phyloP scores from a whole-genome alignment of 2,113 vertebrate genomes.

The Equus przewalskii region DNA sequence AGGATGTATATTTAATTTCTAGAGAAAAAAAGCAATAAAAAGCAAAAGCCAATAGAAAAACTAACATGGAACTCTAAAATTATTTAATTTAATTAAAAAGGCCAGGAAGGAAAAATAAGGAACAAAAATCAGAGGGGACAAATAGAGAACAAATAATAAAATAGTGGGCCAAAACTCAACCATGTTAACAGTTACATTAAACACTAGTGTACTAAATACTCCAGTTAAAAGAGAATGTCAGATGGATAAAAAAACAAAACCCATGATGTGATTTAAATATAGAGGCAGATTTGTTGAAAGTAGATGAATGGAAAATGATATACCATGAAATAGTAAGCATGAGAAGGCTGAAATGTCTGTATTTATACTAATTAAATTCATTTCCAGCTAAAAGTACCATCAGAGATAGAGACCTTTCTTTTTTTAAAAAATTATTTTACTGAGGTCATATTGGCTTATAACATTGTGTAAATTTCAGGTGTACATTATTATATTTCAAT shows the following conservation, averaged over 20 bases:
- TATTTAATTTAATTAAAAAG: neutral
- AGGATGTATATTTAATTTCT: neutral
- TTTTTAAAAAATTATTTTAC: too few species aligned
- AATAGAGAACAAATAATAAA: conserved; percentile 11
- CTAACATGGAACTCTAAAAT: neutral
- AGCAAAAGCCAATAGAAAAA: neutral
- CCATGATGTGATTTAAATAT: neutral
- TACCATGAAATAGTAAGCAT: neutral
- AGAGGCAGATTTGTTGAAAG: neutral
- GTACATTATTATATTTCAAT: too few species aligned
- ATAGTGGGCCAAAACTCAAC: neutral
- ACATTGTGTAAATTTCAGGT: too few species aligned
- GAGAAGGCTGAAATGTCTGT: neutral
- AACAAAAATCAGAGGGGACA: neutral
- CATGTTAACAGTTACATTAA: neutral
- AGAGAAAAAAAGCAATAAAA: neutral
- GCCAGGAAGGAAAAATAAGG: neutral
- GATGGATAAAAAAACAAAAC: neutral
- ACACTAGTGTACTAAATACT: neutral
- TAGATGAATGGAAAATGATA: neutral
- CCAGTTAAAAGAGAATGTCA: neutral
- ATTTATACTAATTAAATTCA: neutral
- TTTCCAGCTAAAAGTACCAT: neutral
- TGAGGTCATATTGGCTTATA: too few species aligned
- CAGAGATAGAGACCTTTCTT: neutral